A percentile compares a stretch with the other conserved stretches of the same genome.
Conservation (phyloP, 2,797 vertebrate genomes). For the Meriones psammophilus region DNA sequence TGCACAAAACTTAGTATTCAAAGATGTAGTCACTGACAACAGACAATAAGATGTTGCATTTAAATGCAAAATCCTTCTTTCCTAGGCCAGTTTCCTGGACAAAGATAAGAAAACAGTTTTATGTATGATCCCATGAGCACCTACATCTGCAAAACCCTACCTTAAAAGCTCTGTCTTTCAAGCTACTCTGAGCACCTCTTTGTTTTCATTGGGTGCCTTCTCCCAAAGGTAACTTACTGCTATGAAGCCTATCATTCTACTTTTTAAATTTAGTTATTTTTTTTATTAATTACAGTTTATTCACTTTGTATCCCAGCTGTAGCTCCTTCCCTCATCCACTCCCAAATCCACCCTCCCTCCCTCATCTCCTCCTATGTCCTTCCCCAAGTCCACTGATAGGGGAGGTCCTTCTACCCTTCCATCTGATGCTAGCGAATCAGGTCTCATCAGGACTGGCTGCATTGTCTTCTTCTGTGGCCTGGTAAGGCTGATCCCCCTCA, state of each 20-base stretch:
- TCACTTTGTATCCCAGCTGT: too few species aligned
- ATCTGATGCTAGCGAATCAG: too few species aligned
- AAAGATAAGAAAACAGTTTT: not conserved
- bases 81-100: not conserved
- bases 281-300: too few species aligned
- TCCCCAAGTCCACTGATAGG: too few species aligned
- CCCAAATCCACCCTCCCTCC: too few species aligned
- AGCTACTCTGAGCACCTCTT: not conserved
- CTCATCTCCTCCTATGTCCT: too few species aligned
- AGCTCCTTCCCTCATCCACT: too few species aligned
- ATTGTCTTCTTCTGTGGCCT: too few species aligned
- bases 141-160: not conserved
- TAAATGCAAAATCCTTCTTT: not conserved
- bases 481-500: too few species aligned
- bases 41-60: not conserved
- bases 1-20: not conserved
- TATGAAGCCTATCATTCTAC: not conserved
- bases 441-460: too few species aligned
- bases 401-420: too few species aligned
- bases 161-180: not conserved
- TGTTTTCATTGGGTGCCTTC: not conserved
- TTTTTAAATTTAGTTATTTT: too few species aligned
- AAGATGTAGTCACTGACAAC: not conserved
- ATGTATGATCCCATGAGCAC: not conserved
- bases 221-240: not conserved